These are phyloP conservation scores for Cryptus armator DNA, from an alignment of 2,888 invertebrate species.

Conservation along the genomic window DNA sequence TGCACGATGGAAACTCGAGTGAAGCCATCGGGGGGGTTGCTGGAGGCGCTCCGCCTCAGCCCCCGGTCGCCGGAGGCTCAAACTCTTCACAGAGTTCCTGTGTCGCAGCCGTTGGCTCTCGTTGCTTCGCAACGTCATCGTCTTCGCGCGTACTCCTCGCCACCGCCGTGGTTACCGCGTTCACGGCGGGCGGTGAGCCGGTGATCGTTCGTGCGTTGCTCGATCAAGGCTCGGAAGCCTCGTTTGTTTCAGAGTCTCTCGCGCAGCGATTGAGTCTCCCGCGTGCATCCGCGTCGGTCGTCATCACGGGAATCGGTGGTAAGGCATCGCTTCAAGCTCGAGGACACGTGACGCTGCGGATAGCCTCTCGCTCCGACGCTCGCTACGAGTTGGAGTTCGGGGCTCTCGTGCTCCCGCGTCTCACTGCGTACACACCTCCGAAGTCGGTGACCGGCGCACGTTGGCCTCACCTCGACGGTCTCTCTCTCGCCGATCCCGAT, in stretches of 20 bases:
- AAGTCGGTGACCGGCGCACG: background rate
- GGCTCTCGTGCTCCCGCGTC: background rate
- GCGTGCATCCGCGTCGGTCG: conserved; percentile 13
- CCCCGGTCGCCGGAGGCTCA: background rate
- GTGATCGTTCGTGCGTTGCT: background rate
- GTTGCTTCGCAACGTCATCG: background rate
- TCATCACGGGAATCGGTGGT: conserved; percentile 5
- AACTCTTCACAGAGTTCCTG: background rate
- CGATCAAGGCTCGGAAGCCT: conserved; percentile 13
- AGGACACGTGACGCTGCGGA: background rate
- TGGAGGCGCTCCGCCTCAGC: background rate
- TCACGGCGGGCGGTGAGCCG: background rate
- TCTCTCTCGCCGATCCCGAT: background rate
- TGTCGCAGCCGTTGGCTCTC: background rate
- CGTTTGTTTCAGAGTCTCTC: background rate
- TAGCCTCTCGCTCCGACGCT: background rate
- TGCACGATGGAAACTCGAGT: background rate
- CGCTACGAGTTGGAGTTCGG: background rate
- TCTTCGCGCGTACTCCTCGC: background rate
- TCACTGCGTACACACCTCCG: background rate
- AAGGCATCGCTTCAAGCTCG: background rate
- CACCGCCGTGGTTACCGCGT: background rate
- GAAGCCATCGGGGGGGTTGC: background rate
- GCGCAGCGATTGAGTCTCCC: conserved; percentile 11
- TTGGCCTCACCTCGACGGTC: background rate